Base-by-base conservation (phyloP, 1,140 invertebrate species). In the Bombus affinis region DNA sequence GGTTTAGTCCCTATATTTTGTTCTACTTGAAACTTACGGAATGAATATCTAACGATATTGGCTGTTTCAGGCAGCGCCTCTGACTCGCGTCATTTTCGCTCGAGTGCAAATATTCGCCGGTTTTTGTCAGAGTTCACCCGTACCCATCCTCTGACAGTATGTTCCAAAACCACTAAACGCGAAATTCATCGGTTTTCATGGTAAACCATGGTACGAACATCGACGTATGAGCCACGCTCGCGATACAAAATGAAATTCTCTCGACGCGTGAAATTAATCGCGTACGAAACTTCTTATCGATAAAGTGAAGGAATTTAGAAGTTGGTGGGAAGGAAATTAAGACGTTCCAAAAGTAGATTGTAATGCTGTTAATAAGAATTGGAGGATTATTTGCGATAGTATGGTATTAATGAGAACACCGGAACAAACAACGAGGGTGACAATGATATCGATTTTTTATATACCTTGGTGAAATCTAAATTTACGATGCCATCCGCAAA, bases 11-110 rank as follows among this genome's bases (percentile, higher is more conserved):
- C 91, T 94, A 93, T 93, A 94, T 94, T 94, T 95, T 93, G 91
- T 94, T 94, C 92, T 93, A 94, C 92, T 95, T 93, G 83, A 95
- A 95, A 94, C 92, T 95, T 94, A 93, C 91, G 94, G 93, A 94
- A 94, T 92, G 93, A 95, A 94, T 94, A 93, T 94, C 93, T 94
- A 93, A 94, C 90, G 93, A 94, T 94, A 95, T 95, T 93, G 92
- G 92, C 90, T 93, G 83, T 89, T 85, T 32, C 81, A 70, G 73
- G 57, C 70, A 83, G 73, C 86, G 76, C 78, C 85, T 88, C 71
- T 71, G 73, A 92, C 81, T 86, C 88, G 88, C 90, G 86, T 90
- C 86, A 92, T 92, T 92, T 90, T 90, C 88, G 73, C 89, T 92
- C 81, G 86, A 93, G 87, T 90, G 88, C 91, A 92, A 92, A 92